phyloP scores from a whole-genome alignment of 1,140 invertebrate species.

The Archegozetes longisetosus region DNA sequence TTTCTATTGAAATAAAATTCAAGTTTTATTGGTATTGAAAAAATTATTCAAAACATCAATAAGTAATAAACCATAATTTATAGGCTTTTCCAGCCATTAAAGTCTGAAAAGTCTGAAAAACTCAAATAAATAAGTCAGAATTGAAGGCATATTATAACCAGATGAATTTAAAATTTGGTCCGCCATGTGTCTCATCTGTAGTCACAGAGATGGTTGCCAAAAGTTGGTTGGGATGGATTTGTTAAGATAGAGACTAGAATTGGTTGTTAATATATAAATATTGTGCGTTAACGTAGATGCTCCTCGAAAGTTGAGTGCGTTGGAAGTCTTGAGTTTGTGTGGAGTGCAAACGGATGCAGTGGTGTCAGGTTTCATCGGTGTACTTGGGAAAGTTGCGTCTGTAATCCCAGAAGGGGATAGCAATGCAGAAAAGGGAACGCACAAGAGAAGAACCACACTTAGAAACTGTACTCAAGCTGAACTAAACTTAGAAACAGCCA shows the following conservation, averaged over 20 bases:
- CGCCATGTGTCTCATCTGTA: background rate
- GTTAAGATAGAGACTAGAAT: background rate
- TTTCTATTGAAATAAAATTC: too few species aligned
- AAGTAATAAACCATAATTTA: too few species aligned
- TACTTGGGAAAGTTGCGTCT: background rate
- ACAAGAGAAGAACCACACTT: background rate
- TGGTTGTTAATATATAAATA: background rate
- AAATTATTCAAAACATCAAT: too few species aligned
- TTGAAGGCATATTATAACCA: too few species aligned
- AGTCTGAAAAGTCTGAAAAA: too few species aligned
- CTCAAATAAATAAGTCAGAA: too few species aligned
- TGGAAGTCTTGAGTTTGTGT: background rate
- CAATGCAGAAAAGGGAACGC: background rate
- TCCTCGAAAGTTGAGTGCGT: background rate
- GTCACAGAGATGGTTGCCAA: background rate
- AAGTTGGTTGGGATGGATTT: background rate
- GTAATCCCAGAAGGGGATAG: background rate
- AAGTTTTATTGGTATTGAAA: too few species aligned
- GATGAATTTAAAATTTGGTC: background rate
- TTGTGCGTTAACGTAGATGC: too few species aligned
- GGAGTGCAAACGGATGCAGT: background rate
- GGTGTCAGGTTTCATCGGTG: background rate
- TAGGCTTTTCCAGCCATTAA: too few species aligned
- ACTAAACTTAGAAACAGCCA: background rate
- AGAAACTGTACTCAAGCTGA: background rate